Base-by-base conservation (phyloP, 2,888 invertebrate species). In the Acleris sparsana region DNA sequence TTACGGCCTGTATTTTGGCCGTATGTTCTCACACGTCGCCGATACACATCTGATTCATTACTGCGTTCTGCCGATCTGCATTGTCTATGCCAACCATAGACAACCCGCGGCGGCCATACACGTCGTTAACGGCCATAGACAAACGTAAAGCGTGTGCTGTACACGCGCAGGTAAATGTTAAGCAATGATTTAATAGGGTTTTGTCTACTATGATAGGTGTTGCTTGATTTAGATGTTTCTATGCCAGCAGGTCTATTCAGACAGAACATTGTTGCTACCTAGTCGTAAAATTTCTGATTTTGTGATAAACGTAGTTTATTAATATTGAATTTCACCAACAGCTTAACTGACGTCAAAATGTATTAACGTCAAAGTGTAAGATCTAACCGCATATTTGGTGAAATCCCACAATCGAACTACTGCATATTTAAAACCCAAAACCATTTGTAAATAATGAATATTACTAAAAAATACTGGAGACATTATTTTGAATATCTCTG, bases 11-110 rank as follows among this genome's bases (percentile, higher is more conserved):
- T 92, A 92, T 93, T 93, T 93, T 75, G 90, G 90, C 88, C 90
- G 90, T 90, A 88, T 91, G 92, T 91, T 92, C 91, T 88, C 92
- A 91, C 92, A 91, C 91, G 90, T 89, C 89, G 68, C 78, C 84
- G 90, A 91, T 91, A 92, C 89, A 88, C 87, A 92, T 92, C 92
- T 92, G 92, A 92, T 92, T 92, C 92, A 92, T 92, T 90, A 89
- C 91, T 80, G 77, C 82, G 79, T 80, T 76, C 76, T 62, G 64
- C 68, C 79, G 82, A 85, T 86, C 87, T 84, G 85, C 82, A 85
- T 85, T 87, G 82, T 82, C 83, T 84, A 80, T 82, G 72, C 69
- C 69, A 68, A 70, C 66, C 70, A 70, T 67, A 69, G 73, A 73
- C 77, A 71, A 71, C 72, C 69, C 76, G 76, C 75, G 74, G 72